Evolutionary conservation across 2,888 invertebrate genomes (phyloP).

Genomic region (Rhimphoctona megacephalus): DNA sequence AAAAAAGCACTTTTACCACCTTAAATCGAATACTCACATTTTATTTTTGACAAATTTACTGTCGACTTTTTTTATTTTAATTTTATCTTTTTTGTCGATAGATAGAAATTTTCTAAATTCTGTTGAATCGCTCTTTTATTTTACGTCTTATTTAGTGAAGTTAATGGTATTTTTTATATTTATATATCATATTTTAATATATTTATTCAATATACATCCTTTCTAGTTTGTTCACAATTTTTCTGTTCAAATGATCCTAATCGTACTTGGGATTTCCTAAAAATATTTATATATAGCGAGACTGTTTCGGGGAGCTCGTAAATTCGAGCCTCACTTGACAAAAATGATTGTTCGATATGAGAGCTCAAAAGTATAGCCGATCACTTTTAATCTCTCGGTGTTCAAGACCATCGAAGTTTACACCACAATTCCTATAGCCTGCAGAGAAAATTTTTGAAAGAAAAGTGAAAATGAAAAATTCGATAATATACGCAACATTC

Average conservation of each 20-base stretch:
- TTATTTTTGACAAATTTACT: constrained; percentile 9
- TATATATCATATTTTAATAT: constrained; percentile 14
- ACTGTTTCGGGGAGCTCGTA: not conserved
- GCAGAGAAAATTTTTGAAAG: constrained; percentile 56
- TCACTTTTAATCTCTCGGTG: constrained; percentile 35
- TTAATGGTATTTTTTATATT: not conserved
- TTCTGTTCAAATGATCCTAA: not conserved
- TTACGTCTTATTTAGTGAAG: not conserved
- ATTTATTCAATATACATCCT: not conserved
- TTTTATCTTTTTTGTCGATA: not conserved
- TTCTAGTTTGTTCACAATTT: not conserved
- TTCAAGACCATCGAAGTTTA: constrained; percentile 37
- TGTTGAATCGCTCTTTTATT: not conserved
- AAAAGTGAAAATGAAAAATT: constrained; percentile 14
- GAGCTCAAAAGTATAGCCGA: constrained; percentile 43
- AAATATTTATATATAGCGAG: constrained; percentile 17
- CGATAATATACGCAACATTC: constrained; percentile 2
- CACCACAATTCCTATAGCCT: constrained; percentile 68
- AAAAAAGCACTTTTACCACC: not conserved
- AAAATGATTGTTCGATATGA: constrained; percentile 22
- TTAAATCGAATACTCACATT: not conserved
- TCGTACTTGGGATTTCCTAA: constrained; percentile 12
- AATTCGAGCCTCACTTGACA: not conserved
- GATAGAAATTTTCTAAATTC: constrained; percentile 17
- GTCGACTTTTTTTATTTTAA: not conserved